A percentile compares a stretch with the other conserved stretches of the same genome.
Evolutionary conservation across 2,888 invertebrate genomes (phyloP).

Genomic region (Eumerus sabulonum): DNA sequence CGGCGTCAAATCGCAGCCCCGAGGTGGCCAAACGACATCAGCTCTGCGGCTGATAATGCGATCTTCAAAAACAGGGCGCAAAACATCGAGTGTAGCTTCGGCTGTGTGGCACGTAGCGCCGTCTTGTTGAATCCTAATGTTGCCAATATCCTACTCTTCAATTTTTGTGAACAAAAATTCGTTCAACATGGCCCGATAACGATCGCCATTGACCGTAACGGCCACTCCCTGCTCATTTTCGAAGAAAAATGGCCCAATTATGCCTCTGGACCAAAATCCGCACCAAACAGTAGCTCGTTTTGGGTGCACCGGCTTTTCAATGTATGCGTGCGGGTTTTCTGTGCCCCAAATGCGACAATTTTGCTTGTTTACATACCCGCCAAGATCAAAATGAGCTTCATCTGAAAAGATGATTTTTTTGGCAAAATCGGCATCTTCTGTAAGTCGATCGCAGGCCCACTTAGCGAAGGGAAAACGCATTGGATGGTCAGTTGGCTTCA

Average conservation of each 20-base stretch:
- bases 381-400: constrained; percentile 5
- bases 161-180: constrained; percentile 9
- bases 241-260: constrained; percentile 6
- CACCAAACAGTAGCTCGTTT: constrained; percentile 4
- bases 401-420: constrained; percentile 6
- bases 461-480: too few relatives aligned
- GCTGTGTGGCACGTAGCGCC: constrained; percentile 33
- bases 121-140: constrained; percentile 27
- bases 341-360: constrained; percentile 6
- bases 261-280: constrained; percentile 6
- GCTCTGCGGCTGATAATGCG: constrained; percentile 6
- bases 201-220: constrained; percentile 1
- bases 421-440: too few relatives aligned
- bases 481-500: too few relatives aligned
- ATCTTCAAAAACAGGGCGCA: constrained; percentile 14
- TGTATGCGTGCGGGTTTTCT: constrained; percentile 6
- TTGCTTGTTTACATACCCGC: constrained; percentile 6
- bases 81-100: constrained; percentile 20
- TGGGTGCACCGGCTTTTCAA: constrained; percentile 6
- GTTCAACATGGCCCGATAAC: constrained; percentile 6
- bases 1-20: constrained; percentile 1
- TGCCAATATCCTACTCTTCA: constrained; percentile 12
- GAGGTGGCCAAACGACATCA: constrained; percentile 5
- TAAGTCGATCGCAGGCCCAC: too few relatives aligned
- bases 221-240: constrained; percentile 4